These are phyloP conservation scores for Agrypnia vestita DNA, from an alignment of 1,140 invertebrate species.

Conservation along the genomic window DNA sequence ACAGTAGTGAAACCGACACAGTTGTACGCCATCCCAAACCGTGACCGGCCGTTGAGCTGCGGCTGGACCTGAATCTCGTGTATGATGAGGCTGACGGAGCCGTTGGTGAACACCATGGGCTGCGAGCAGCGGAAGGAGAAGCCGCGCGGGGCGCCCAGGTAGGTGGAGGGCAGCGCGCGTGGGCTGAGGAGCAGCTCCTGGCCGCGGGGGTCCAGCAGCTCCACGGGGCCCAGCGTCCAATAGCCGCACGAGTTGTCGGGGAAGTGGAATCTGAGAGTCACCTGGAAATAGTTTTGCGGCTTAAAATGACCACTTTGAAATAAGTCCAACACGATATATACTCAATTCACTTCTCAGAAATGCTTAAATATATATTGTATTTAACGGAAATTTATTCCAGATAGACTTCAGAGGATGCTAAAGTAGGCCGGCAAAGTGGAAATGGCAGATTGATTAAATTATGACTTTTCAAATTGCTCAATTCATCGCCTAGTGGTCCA, in stretches of 20 bases:
- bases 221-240: constrained; percentile 73
- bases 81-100: constrained; percentile 67
- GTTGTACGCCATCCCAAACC: constrained; percentile 85
- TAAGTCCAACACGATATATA: too few relatives aligned
- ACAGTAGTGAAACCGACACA: constrained; percentile 92
- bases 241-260: constrained; percentile 68
- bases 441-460: too few relatives aligned
- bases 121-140: constrained; percentile 72
- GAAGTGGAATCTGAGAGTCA: constrained; percentile 70
- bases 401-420: too few relatives aligned
- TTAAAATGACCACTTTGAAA: too few relatives aligned
- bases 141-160: constrained; percentile 70
- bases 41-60: constrained; percentile 69
- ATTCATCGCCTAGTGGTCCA: too few relatives aligned
- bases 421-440: too few relatives aligned
- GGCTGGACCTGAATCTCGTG: constrained; percentile 74
- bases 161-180: constrained; percentile 63
- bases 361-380: too few relatives aligned
- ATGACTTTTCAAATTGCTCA: too few relatives aligned
- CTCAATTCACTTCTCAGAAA: too few relatives aligned
- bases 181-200: constrained; percentile 62
- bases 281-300: too few relatives aligned
- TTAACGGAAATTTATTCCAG: too few relatives aligned
- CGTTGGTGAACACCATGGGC: constrained; percentile 69
- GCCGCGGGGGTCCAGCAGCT: constrained; percentile 67